These are phyloP conservation scores for Rhynchophorus ferrugineus DNA, from an alignment of 1,140 invertebrate species.

Conservation along the genomic window DNA sequence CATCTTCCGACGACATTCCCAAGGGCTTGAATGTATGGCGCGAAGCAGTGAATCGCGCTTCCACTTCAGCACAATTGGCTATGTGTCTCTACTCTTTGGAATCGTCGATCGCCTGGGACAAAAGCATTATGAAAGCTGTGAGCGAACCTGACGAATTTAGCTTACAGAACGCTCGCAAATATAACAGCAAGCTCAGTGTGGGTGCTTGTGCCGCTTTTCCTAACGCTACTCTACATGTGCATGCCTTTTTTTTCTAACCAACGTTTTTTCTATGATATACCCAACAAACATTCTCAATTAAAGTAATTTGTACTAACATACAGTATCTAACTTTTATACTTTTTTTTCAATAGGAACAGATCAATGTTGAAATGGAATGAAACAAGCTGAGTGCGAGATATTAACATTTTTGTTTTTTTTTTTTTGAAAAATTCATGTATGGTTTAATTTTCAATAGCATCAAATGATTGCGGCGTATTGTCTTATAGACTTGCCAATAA, in stretches of 20 bases:
- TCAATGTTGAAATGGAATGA: too few species aligned
- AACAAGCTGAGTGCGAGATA: too few species aligned
- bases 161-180: conserved; percentile 42
- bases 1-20: conserved; percentile 43
- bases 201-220: conserved; percentile 39
- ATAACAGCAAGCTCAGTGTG: conserved; percentile 43
- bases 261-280: too few species aligned
- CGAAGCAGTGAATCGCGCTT: conserved; percentile 72
- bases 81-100: conserved; percentile 87
- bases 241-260: conserved; percentile 2
- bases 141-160: conserved; percentile 47
- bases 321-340: too few species aligned
- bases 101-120: conserved; percentile 93
- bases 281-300: neutral
- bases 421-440: too few species aligned
- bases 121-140: conserved; percentile 98
- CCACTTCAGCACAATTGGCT: conserved; percentile 81
- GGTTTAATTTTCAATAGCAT: too few species aligned
- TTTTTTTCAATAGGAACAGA: too few species aligned
- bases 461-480: too few species aligned
- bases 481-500: too few species aligned
- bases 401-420: too few species aligned
- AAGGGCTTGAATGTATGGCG: conserved; percentile 80
- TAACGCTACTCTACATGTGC: conserved; percentile 23
- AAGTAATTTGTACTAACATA: neutral